Base-by-base conservation (phyloP, 2,888 invertebrate genomes). In the Scaptomyza reducta region DNA sequence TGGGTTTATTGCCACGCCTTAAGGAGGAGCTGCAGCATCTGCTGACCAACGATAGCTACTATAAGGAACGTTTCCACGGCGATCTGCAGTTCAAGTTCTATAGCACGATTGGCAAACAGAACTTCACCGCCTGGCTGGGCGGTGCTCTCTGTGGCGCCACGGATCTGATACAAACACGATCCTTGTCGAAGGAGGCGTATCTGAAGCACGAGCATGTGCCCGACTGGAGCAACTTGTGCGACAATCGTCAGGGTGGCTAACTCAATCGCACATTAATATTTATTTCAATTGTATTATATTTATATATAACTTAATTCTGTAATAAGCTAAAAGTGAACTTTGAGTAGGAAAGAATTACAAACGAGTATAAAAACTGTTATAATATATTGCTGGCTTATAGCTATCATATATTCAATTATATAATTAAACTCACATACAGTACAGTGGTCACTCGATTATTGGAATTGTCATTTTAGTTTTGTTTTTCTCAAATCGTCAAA, bases 81-180 rank as follows among this genome's bases (percentile, higher is more conserved):
- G 74, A 89, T 11, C 56, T 93, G 58, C 92, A 92, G 27, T 95
- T 98, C 90, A 96, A 95, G 91, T 97, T 98, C 91, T 98, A 98
- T 92, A 91, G 92, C 3, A 93, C 96, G 38, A 96, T 97, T 14
- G 94, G 96, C 33, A 95, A 96, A 89, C 94, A 95, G 60, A 98
- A 97, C 92, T 95, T 95, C 88, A 94, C 94, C 11, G 95, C 96
- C 40, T 99, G 98, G 98, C 92, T 97, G 29, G 98, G 98, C 90
- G 96, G 95, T 57, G 94, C 96, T 9, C 94, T 97, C 74, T 95
- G 96, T 90, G 96, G 96, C 46, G 94, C 95, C 35, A 95, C 96
- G 1, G 96, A 96, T 87, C 93, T 95, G 65, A 92, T 96, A 33
- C 93, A 94, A 35, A 93, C 94, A 58, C 94, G 96, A 45, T 96